phyloP scores from a whole-genome alignment of 1,140 invertebrate genomes.

The Acyrthosiphon pisum region DNA sequence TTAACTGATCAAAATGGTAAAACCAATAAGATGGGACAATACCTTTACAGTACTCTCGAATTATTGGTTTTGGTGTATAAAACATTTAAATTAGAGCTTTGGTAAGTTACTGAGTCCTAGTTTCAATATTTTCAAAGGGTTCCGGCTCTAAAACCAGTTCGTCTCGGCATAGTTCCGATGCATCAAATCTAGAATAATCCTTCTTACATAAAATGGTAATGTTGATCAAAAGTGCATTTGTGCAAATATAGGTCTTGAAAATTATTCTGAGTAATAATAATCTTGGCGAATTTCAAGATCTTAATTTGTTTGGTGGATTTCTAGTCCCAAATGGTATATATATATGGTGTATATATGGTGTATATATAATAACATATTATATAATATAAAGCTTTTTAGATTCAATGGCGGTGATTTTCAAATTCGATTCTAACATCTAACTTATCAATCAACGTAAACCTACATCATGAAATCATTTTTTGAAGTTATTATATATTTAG shows the following conservation, averaged over 20 bases:
- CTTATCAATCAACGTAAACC: not conserved
- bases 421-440: not conserved
- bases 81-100: not conserved
- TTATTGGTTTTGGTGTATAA: not conserved
- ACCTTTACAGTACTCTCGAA: not conserved
- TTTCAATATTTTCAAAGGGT: not conserved
- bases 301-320: not conserved
- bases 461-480: not conserved
- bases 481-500: not conserved
- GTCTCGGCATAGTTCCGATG: not conserved
- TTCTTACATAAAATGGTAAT: not conserved
- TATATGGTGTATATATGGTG: no score
- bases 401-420: not conserved
- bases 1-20: not conserved
- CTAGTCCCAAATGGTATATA: not conserved
- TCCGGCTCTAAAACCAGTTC: not conserved
- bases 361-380: not conserved
- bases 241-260: not conserved
- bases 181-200: not conserved
- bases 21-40: not conserved
- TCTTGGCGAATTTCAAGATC: not conserved
- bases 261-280: not conserved
- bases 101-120: no score
- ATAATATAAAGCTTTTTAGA: not conserved
- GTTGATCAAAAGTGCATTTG: not conserved